Base-by-base conservation (phyloP, 2,113 vertebrate species). In the Circaetus gallicus region DNA sequence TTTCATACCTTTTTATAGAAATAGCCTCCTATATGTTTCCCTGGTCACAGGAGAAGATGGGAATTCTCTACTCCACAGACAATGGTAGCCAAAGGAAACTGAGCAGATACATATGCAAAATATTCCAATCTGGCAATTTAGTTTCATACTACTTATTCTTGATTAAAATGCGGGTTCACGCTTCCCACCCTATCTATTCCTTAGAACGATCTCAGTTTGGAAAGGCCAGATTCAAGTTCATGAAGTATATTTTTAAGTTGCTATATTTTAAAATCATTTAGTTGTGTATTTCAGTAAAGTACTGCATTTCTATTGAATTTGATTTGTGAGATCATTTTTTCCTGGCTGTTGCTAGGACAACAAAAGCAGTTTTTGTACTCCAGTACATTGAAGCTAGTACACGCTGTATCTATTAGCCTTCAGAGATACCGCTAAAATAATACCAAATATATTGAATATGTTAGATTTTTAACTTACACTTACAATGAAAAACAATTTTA, bases 301-400 rank as follows among this genome's bases (percentile, higher is more conserved):
- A 62, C 59, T 95, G 67, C 87, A 89, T 97, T 97, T 97, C 89
- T 81, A 94, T 97, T 97, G 86, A 55, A 63, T 97, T 95, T 97
- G 63, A 94, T 97, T 95, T 94, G 86, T 24, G 96, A 86, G 81
- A 96, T 92, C 89, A 80, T 84, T 94, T 86, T 58, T 86, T 93
- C 72, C 95, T 95, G 97, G 90, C 95, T 98, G 98, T 98, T 98
- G 97, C 98, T 97, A 97, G 79, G 98, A 98, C 98, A 98, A 98
- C 98, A 97, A 83, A 93, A 56, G 52, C 87, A 73, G 43, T 28
- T 89, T 61, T 84, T 95, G 70, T 94, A 96, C 76, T 77, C 80
- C 50, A 13, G 15, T 94, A 82, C 50, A 87, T 55, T 80, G 85
- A 91, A 82, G 74, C 69, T 50, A 82, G 92, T 65, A 7, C 85